Conservation (phyloP, 1,140 invertebrate species). For the Berghia stephanieae region DNA sequence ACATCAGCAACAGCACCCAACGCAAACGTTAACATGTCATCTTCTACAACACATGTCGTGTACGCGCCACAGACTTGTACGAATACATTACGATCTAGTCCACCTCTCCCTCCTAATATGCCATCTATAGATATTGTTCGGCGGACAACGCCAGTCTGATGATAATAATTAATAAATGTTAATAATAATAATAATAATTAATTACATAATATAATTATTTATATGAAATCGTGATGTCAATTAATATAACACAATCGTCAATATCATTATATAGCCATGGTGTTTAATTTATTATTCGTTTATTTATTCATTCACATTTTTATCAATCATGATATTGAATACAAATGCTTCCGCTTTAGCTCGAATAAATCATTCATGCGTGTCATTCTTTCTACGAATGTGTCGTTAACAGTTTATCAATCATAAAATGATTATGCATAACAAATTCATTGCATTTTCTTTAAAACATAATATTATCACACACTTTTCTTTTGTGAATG, state of each 20-base stretch:
- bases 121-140: constrained; percentile 50
- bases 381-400: no score
- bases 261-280: neutral
- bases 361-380: no score
- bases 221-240: neutral
- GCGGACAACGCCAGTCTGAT: constrained; percentile 54
- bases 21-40: neutral
- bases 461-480: no score
- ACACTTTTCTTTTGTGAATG: no score
- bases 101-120: constrained; percentile 27
- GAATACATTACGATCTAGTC: no score
- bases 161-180: neutral
- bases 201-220: neutral
- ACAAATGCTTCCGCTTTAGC: no score
- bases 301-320: neutral
- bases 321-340: neutral
- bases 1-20: neutral
- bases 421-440: no score
- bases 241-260: neutral
- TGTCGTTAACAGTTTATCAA: no score
- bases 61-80: no score
- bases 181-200: neutral
- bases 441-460: no score
- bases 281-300: neutral
- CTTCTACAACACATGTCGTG: neutral